These are phyloP conservation scores for Octopus bimaculoides DNA, from an alignment of 1,140 invertebrate genomes.

Conservation along the genomic window DNA sequence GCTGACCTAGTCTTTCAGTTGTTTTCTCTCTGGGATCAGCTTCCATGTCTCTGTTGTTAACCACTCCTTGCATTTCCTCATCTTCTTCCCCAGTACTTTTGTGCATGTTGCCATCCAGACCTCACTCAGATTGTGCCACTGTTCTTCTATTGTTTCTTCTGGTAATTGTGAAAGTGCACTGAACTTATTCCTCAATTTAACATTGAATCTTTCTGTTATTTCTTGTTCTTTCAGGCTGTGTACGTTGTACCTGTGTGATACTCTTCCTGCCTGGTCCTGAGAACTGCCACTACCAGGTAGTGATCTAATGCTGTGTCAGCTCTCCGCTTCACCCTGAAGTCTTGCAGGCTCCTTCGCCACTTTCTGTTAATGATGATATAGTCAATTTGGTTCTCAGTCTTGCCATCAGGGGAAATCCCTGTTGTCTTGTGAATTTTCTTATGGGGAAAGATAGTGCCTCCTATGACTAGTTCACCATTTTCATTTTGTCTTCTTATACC, in stretches of 20 bases:
- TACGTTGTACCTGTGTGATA: too few relatives aligned
- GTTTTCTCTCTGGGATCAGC: neutral
- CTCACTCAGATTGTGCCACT: neutral
- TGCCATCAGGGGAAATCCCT: slow-evolving; percentile 27
- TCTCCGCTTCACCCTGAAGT: neutral
- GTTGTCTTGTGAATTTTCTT: slow-evolving; percentile 33
- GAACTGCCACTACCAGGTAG: neutral
- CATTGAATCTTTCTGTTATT: too few relatives aligned
- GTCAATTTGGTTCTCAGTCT: slow-evolving; percentile 24
- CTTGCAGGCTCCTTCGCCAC: slow-evolving; percentile 8
- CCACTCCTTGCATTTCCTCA: neutral
- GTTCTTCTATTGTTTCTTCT: neutral
- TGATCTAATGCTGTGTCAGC: neutral
- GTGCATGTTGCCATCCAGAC: neutral
- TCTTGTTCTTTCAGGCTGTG: too few relatives aligned
- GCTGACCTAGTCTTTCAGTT: neutral
- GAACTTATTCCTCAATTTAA: too few relatives aligned
- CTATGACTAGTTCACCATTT: slow-evolving; percentile 25
- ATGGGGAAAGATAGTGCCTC: slow-evolving; percentile 22
- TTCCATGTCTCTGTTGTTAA: neutral
- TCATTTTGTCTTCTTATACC: slow-evolving; percentile 23
- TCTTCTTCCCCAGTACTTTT: neutral
- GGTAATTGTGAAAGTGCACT: too few relatives aligned
- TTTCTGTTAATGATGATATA: slow-evolving; percentile 18
- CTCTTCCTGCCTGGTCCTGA: neutral